A percentile compares a stretch with the other conserved stretches of the same genome.
Conservation (phyloP, 2,888 invertebrate genomes). For the Rhopalosiphum nymphaeae region DNA sequence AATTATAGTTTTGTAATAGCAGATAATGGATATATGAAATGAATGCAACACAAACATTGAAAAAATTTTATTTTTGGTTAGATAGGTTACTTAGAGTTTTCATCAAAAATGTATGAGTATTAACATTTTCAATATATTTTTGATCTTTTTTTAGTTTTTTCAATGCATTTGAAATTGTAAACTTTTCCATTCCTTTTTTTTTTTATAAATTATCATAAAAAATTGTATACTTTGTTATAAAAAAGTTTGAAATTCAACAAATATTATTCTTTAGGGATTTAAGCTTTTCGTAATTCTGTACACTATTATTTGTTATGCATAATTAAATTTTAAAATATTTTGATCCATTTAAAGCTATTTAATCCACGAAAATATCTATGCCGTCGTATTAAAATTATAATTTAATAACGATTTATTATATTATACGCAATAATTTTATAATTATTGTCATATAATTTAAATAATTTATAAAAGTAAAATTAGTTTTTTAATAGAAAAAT, state of each 20-base stretch:
- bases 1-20: background rate
- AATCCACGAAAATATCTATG: background rate
- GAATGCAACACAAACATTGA: background rate
- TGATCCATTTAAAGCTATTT: background rate
- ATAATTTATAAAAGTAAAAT: background rate
- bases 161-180: background rate
- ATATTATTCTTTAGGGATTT: background rate
- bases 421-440: background rate
- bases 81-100: background rate
- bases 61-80: background rate
- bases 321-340: background rate
- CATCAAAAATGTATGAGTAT: background rate
- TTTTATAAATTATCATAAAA: background rate
- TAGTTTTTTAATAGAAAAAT: background rate
- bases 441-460: background rate
- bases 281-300: background rate
- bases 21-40: background rate
- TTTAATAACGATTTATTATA: background rate
- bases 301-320: background rate
- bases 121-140: background rate
- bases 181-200: background rate
- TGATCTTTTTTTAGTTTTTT: background rate
- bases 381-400: background rate
- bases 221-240: background rate
- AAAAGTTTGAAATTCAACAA: background rate